These are phyloP conservation scores for Varroa destructor DNA, from an alignment of 1,140 invertebrate species.

Conservation along the genomic window DNA sequence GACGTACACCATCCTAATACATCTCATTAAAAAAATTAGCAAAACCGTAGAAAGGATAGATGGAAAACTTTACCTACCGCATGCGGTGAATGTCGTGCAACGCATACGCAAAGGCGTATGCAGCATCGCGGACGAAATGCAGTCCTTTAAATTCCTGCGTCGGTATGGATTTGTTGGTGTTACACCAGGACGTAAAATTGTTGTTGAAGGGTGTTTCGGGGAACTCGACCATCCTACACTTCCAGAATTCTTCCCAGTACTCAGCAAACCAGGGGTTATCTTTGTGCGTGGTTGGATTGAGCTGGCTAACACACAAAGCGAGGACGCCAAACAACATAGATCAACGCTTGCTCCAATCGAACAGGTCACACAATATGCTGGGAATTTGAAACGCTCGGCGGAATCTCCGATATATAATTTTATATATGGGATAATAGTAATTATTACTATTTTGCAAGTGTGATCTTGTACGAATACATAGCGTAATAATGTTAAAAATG, in stretches of 20 bases:
- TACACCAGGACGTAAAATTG: conserved; percentile 35
- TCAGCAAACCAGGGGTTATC: conserved; percentile 49
- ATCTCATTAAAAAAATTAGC: too few species aligned
- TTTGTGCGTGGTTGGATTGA: conserved; percentile 16
- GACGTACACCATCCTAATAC: too few species aligned
- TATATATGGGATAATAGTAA: too few species aligned
- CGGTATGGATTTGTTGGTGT: conserved; percentile 46
- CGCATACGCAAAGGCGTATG: conserved; percentile 47
- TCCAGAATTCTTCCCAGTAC: conserved; percentile 51
- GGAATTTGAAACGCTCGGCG: too few species aligned
- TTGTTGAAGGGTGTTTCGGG: conserved; percentile 33
- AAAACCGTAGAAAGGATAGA: not conserved
- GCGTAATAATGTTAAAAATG: too few species aligned
- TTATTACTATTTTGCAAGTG: too few species aligned
- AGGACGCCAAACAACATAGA: not conserved
- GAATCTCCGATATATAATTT: too few species aligned
- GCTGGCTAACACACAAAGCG: not conserved
- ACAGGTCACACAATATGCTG: too few species aligned
- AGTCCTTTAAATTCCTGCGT: conserved; percentile 22
- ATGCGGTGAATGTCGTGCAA: conserved; percentile 42
- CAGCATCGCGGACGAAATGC: conserved; percentile 44
- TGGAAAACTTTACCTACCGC: not conserved
- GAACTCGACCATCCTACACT: conserved; percentile 37
- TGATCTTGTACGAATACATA: too few species aligned
- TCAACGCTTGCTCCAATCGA: conserved; percentile 42